Evolutionary conservation across 2,888 invertebrate species (phyloP), one percentile per base, ranked within the genome.

Genomic region (Byasa hedistus): DNA sequence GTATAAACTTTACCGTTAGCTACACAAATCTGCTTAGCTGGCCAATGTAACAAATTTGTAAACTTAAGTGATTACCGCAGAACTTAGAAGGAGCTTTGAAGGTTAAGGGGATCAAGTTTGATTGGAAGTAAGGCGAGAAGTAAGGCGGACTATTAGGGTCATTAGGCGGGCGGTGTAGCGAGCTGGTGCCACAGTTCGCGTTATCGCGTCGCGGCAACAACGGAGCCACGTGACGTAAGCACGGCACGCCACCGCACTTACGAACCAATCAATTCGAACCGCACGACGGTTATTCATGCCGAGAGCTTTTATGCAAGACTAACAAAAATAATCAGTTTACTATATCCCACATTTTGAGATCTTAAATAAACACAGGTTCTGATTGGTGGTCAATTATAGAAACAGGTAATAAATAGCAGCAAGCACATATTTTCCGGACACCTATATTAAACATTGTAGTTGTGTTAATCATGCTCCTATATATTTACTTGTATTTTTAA

Each of bases 161-260:
- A 73, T 77, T 75, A 75, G 74, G 75, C 71, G 71, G 74, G 69
- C 69, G 75, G 70, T 66, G 66, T 69, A 68, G 69, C 69, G 71
- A 69, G 72, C 70, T 71, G 72, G 72, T 73, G 70, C 71, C 68
- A 70, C 66, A 64, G 57, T 60, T 70, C 68, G 72, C 69, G 74
- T 70, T 69, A 72, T 73, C 72, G 72, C 69, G 65, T 69, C 61
- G 69, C 61, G 69, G 70, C 69, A 48, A 48, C n/a, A 68, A 69
- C 69, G 70, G 69, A 69, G 73, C 72, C 73, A 72, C 72, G 74
- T 87, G 87, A 86, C 87, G 85, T 85, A 79, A 81, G 71, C 73
- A 27, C 68, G 68, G 72, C 80, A 79, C 78, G 78, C 81, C 75
- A 80, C 75, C 75, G 70, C 74, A 21, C 70, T 44, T 23, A 23